These are phyloP conservation scores for Lasiommata megera DNA, from an alignment of 2,888 invertebrate genomes.

Conservation along the genomic window DNA sequence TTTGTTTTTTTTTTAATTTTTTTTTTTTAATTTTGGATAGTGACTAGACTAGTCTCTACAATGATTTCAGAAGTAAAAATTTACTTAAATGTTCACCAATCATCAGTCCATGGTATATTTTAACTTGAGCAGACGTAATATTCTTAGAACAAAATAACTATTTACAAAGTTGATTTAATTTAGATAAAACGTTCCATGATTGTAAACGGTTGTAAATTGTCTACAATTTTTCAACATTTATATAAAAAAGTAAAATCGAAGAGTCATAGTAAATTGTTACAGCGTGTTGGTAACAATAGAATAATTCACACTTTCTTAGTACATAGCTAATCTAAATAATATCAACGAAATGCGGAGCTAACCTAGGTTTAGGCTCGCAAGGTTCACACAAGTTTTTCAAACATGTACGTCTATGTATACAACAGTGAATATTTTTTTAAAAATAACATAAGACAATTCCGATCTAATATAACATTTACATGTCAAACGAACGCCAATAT, in stretches of 20 bases:
- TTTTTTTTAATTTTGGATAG: constrained; percentile 14
- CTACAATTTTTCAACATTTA: constrained; percentile 49
- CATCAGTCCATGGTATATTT: constrained; percentile 68
- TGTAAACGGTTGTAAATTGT: constrained; percentile 56
- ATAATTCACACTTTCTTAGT: constrained; percentile 24
- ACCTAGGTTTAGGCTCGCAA: constrained; percentile 69
- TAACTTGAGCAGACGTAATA: constrained; percentile 78
- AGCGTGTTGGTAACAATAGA: constrained; percentile 23
- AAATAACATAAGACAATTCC: constrained; percentile 68
- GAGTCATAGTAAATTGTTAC: constrained; percentile 24
- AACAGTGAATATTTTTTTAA: constrained; percentile 73
- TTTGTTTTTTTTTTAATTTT: constrained; percentile 14
- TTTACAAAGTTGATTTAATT: constrained; percentile 71
- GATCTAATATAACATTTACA: constrained; percentile 62
- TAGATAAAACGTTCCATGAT: constrained; percentile 51
- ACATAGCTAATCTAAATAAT: constrained; percentile 47
- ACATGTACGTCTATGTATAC: constrained; percentile 54
- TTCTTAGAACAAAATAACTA: constrained; percentile 75
- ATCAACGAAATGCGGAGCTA: constrained; percentile 70
- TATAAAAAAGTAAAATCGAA: constrained; percentile 44
- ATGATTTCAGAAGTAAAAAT: constrained; percentile 27
- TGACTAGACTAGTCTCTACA: constrained; percentile 29
- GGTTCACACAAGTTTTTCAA: constrained; percentile 51
- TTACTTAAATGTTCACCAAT: constrained; percentile 26
- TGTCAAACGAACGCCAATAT: constrained; percentile 51